Evolutionary conservation across 2,113 vertebrate species (phyloP).

Genomic region (Eublepharis macularius): DNA sequence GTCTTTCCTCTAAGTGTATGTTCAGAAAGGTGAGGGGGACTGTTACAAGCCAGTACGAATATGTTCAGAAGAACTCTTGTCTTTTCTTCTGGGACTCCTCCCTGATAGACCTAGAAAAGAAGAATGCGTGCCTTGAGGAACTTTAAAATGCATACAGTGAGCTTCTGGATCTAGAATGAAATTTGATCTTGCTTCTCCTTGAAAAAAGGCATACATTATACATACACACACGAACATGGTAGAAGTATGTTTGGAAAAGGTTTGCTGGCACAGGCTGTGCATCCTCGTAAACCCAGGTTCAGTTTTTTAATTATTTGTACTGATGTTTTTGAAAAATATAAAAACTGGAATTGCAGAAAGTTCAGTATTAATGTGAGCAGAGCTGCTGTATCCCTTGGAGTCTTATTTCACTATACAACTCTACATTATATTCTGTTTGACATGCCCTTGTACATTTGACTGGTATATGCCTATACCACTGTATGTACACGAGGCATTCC

Average conservation of each 20-base stretch:
- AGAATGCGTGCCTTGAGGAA: too few species aligned
- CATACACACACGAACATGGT: neutral
- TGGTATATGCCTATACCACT: neutral
- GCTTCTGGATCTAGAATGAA: neutral
- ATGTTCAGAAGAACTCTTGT: neutral
- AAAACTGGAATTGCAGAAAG: neutral
- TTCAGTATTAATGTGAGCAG: neutral
- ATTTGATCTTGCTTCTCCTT: neutral
- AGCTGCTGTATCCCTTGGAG: neutral
- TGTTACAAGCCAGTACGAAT: too few species aligned
- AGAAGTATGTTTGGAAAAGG: neutral
- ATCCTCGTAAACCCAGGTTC: neutral
- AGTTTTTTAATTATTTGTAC: neutral
- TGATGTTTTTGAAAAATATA: neutral
- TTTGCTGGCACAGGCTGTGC: neutral
- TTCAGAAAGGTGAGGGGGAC: too few species aligned
- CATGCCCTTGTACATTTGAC: neutral
- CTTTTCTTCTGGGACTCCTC: neutral
- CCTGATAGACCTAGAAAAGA: too few species aligned
- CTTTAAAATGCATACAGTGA: too few species aligned
- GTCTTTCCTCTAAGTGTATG: too few species aligned
- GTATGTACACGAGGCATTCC: neutral
- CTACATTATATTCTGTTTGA: neutral
- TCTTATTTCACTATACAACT: neutral
- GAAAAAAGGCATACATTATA: neutral